These are phyloP conservation scores for Tachyglossus aculeatus DNA, from an alignment of 2,797 vertebrate species.

Conservation along the genomic window DNA sequence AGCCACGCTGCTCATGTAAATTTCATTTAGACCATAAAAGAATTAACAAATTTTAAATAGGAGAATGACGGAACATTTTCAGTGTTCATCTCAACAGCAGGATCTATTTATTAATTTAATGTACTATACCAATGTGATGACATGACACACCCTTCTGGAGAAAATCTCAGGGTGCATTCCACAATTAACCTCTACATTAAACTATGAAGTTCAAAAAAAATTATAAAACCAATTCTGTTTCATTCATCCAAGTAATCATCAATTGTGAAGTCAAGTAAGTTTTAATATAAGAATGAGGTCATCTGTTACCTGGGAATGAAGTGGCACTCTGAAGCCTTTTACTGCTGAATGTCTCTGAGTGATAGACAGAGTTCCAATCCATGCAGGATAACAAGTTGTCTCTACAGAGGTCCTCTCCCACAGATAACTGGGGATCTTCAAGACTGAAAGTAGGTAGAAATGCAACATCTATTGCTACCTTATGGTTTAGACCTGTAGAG, in stretches of 20 bases:
- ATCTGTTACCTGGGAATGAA: slow-evolving; percentile 77
- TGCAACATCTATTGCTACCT: slow-evolving; percentile 81
- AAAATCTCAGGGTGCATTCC: background rate
- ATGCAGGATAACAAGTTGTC: slow-evolving; percentile 79
- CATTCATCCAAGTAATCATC: slow-evolving; percentile 6
- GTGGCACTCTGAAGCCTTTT: slow-evolving; percentile 7
- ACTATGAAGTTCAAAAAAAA: background rate
- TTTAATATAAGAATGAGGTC: background rate
- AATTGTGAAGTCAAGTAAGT: background rate
- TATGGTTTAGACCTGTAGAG: too few relatives aligned
- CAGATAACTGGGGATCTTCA: slow-evolving; percentile 76
- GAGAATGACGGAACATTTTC: background rate
- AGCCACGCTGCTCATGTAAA: background rate
- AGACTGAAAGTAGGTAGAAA: slow-evolving; percentile 78
- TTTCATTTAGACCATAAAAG: background rate
- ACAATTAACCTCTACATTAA: slow-evolving; percentile 3
- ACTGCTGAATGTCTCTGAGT: slow-evolving; percentile 34
- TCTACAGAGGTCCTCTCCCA: slow-evolving; percentile 63
- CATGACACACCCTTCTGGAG: slow-evolving; percentile 2
- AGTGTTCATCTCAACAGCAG: background rate
- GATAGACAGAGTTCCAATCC: slow-evolving; percentile 72
- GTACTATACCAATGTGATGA: too few relatives aligned
- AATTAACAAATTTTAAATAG: slow-evolving; percentile 2
- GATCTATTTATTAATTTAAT: slow-evolving; percentile 3
- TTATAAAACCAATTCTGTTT: slow-evolving; percentile 4